phyloP scores from a whole-genome alignment of 2,888 invertebrate genomes.

The Zygogramma bicolorata region DNA sequence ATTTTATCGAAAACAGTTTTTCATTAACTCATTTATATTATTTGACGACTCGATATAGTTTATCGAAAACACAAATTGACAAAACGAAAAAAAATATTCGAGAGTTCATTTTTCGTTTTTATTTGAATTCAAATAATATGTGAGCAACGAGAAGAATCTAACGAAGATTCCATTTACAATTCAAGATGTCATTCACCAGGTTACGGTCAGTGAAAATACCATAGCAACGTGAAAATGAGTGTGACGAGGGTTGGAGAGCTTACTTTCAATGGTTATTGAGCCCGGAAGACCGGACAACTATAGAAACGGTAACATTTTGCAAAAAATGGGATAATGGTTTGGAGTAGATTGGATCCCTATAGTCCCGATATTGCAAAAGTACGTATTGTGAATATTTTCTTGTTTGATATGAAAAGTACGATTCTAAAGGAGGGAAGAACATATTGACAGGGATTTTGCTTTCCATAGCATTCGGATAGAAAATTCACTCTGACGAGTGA shows the following conservation, averaged over 20 bases:
- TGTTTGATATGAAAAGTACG: too few relatives aligned
- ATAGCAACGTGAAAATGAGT: not conserved
- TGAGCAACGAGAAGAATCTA: too few relatives aligned
- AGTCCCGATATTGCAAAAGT: not conserved
- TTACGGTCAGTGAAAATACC: not conserved
- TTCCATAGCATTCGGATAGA: not conserved
- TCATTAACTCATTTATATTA: too few relatives aligned
- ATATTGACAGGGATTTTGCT: not conserved
- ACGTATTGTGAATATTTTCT: not conserved
- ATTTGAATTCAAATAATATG: too few relatives aligned
- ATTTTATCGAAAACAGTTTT: too few relatives aligned
- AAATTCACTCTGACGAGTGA: not conserved
- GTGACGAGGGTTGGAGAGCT: conserved; percentile 7
- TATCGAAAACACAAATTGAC: too few relatives aligned
- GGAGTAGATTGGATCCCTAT: conserved; percentile 15
- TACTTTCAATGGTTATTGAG: conserved; percentile 1
- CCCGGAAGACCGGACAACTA: conserved; percentile 12
- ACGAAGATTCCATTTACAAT: not conserved
- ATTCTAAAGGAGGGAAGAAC: not conserved
- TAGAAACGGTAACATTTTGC: conserved; percentile 12
- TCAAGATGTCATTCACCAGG: not conserved
- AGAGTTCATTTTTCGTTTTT: too few relatives aligned
- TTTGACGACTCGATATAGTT: too few relatives aligned
- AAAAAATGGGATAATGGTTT: conserved; percentile 18
- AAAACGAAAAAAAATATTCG: too few relatives aligned